Evolutionary conservation across 2,797 vertebrate genomes (phyloP), one percentile per base, ranked within the genome.

Genomic region (Aythya fuligula): DNA sequence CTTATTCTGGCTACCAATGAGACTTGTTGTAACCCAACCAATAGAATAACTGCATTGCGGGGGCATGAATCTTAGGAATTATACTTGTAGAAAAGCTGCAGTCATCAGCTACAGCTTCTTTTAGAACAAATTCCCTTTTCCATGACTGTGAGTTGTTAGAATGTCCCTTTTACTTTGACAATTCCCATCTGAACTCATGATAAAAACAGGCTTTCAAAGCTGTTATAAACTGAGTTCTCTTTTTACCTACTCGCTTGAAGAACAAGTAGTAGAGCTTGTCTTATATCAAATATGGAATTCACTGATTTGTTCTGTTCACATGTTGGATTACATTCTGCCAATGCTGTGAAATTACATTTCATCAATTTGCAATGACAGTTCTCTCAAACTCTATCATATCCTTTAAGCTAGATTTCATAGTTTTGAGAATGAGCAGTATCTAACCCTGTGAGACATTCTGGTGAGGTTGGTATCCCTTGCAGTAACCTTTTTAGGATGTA

Each of bases 21-120:
- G 60, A 93, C 15, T 36, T 91, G 61, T 88, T 78, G 15, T 62
- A 84, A 87, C 45, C 34, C 73, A 93, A 86, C 82, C 81, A 93
- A 93, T 39, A 69, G 78, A 78, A 70, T 65, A 95, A 34, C 58
- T 94, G 87, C 72, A 93, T 78, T 92, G 58, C 79, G 82, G 51
- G 82, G 49, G 58, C 53, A 86, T 75, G 49, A 94, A 74, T 94
- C 64, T 91, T 79, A 93, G 47, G 70, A 94, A 84, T 89, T 54
- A 96, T 57, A 64, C 56, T 81, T 67, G n/a, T 32, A 95, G 45
- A 78, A 92, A 84, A 96, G 86, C 89, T 76, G 87, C 45, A 95
- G 57, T 51, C 92, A 83, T 49, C 22, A 19, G 70, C 49, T 93
- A 54, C 28, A 87, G 60, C 41, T 91, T 86, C 85, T 72, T 93